Evolutionary conservation across 1,140 invertebrate species (phyloP), one percentile per base, ranked within the genome.

Genomic region (Lasioglossum albipes): DNA sequence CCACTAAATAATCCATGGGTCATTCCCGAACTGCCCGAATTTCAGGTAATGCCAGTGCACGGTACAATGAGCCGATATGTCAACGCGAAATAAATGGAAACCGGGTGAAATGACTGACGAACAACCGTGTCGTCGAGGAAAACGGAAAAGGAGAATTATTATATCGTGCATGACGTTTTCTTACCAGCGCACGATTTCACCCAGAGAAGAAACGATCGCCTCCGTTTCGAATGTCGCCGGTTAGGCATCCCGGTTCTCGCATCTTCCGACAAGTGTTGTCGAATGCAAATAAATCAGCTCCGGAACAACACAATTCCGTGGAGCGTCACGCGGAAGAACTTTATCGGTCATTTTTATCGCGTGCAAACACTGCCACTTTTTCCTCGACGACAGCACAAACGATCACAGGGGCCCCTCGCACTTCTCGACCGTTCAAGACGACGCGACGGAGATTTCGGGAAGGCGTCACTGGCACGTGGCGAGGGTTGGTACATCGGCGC

Each of bases 391-490:
- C 13, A 59, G n/a, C 27, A 20, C 31, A 69, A 18, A 42, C 52
- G 49, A 10, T 27, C 45, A 65, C 71, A 7, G 65, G 31, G 16
- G 57, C 64, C 22, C 16, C 27, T 64, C 45, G 57, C 20, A 16
- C 64, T 69, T 20, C 0, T 7, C 52, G 13, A 18, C 68, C 18
- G 16, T 27, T 54, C 36, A 52, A 75, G 79, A 54, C 65, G 54
- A 49, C 57, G 20, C 20, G 52, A 18, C 57, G 20, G 27, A 16
- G 52, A 49, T 36, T 71, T 12, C 67, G 71, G 59, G 77, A 72
- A 84, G 79, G 75, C 83, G 90, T 91, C 88, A 89, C 82, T 80
- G 88, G 85, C 87, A 91, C 88, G 87, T 91, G 87, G 83, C 87
- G 65, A 70, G 83, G 73, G 84, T 66, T 76, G 59, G 75, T 74